These are phyloP conservation scores for Vulpes vulpes DNA, from an alignment of 2,113 vertebrate species.

Conservation along the genomic window DNA sequence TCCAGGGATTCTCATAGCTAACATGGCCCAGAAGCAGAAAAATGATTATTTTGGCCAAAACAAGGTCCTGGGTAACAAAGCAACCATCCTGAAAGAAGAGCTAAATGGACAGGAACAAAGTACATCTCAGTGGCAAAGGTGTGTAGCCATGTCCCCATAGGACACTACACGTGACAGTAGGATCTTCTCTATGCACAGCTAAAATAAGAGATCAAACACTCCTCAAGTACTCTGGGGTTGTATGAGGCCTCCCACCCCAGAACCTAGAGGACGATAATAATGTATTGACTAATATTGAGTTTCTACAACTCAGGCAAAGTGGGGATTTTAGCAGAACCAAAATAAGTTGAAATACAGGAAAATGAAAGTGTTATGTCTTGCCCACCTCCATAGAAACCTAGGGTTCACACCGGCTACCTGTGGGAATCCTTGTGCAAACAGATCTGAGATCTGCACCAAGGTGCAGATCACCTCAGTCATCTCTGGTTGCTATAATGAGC, in stretches of 20 bases:
- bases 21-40: neutral
- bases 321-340: neutral
- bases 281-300: neutral
- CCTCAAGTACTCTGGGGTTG: neutral
- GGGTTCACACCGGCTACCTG: neutral
- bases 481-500: too few relatives aligned
- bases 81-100: neutral
- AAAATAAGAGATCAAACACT: neutral
- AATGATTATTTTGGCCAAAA: neutral
- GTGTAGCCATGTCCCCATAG: neutral
- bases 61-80: neutral
- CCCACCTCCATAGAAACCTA: neutral
- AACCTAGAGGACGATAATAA: neutral
- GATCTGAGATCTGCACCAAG: neutral
- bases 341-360: neutral
- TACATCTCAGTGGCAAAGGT: neutral
- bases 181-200: neutral
- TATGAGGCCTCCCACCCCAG: neutral
- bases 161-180: neutral
- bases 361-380: slow-evolving; percentile 32
- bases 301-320: neutral
- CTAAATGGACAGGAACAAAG: neutral
- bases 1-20: neutral
- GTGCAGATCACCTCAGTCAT: too few relatives aligned
- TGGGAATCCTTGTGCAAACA: neutral